phyloP scores from a whole-genome alignment of 2,797 vertebrate species.

The Amblyopsis hoosieri region DNA sequence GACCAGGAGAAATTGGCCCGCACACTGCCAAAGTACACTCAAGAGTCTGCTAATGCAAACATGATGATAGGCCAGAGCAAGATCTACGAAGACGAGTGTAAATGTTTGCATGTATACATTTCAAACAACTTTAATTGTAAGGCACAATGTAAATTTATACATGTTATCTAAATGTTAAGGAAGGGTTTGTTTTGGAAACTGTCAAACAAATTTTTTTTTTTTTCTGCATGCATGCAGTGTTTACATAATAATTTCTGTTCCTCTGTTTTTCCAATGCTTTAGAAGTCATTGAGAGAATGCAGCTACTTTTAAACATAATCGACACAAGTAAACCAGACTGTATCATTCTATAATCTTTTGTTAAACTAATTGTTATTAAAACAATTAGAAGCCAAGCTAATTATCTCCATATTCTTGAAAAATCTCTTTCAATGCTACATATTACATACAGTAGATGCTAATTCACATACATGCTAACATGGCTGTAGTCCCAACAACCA shows the following conservation, averaged over 20 bases:
- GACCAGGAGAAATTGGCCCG: conserved; percentile 4
- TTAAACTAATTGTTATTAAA: no score
- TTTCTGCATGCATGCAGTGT: conserved; percentile 33
- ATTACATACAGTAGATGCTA: background rate
- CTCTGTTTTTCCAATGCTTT: background rate
- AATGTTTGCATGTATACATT: conserved; percentile 55
- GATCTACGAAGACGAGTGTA: conserved; percentile 45
- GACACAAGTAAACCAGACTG: no score
- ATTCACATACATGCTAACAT: background rate
- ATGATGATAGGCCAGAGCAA: conserved; percentile 25
- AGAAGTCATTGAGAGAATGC: no score
- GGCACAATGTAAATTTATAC: conserved; percentile 41
- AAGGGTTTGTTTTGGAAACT: conserved; percentile 46
- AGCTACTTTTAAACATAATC: no score
- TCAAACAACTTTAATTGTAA: conserved; percentile 54
- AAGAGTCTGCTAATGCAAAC: conserved; percentile 38
- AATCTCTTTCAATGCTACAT: background rate
- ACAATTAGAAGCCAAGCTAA: no score
- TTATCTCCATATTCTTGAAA: no score
- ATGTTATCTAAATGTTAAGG: conserved; percentile 49
- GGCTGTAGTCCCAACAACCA: background rate
- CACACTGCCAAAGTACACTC: conserved; percentile 45
- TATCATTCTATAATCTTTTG: no score
- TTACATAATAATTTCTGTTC: conserved; percentile 40
- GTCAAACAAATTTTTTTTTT: conserved; percentile 35